These are phyloP conservation scores for Maniola hyperantus DNA, from an alignment of 2,888 invertebrate species.

Conservation along the genomic window DNA sequence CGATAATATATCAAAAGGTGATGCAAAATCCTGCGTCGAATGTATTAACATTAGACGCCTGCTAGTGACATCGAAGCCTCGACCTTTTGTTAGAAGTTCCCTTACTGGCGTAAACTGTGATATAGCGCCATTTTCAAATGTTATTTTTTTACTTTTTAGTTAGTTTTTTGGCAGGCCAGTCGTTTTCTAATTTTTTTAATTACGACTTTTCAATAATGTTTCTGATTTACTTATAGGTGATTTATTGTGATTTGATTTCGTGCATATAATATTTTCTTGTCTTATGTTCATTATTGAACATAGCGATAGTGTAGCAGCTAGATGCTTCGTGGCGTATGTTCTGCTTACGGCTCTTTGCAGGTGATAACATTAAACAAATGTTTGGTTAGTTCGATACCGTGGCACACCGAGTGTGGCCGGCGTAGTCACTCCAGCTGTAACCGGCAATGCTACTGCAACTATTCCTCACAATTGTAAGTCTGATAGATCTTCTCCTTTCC, in stretches of 20 bases:
- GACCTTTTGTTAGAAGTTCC: too few relatives aligned
- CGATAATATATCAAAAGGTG: too few relatives aligned
- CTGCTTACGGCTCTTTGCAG: conserved; percentile 76
- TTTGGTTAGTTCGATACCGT: conserved; percentile 81
- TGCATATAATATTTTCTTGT: conserved; percentile 7
- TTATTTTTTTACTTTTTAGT: too few relatives aligned
- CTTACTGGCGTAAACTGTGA: too few relatives aligned
- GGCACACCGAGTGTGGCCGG: conserved; percentile 61
- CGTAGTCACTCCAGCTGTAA: conserved; percentile 47
- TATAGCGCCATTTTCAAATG: too few relatives aligned
- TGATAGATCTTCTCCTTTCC: conserved; percentile 39
- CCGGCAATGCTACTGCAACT: conserved; percentile 59
- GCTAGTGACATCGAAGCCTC: too few relatives aligned
- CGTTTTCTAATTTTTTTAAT: too few relatives aligned
- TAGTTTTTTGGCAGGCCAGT: too few relatives aligned
- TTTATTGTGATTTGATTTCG: conserved; percentile 12
- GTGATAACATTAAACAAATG: conserved; percentile 81
- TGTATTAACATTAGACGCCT: too few relatives aligned
- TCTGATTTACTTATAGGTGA: too few relatives aligned
- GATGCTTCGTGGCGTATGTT: conserved; percentile 71
- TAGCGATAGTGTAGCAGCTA: conserved; percentile 51
- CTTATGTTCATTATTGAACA: conserved; percentile 22
- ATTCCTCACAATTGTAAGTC: conserved; percentile 68
- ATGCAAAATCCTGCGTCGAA: too few relatives aligned
- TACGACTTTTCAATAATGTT: too few relatives aligned